phyloP scores from a whole-genome alignment of 2,888 invertebrate genomes.

The Deladenus siricidicola region DNA sequence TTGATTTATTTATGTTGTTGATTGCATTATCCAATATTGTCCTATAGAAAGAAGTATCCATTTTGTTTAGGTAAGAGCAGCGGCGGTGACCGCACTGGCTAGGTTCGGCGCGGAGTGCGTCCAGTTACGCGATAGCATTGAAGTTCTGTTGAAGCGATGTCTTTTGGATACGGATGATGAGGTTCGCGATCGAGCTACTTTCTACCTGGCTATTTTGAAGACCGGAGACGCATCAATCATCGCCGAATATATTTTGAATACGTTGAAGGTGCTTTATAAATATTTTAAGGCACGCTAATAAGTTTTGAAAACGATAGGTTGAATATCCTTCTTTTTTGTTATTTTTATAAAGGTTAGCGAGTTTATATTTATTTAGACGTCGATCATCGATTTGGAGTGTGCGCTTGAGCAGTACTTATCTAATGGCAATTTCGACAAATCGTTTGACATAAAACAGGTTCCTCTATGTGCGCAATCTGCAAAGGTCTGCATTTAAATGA shows the following conservation, averaged over 20 bases:
- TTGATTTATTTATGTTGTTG: background rate
- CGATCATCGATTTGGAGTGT: conserved; percentile 78
- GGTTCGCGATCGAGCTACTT: conserved; percentile 88
- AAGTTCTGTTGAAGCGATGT: conserved; percentile 70
- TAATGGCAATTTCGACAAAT: conserved; percentile 62
- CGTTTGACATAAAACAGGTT: conserved; percentile 77
- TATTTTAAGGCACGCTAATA: background rate
- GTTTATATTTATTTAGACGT: conserved; percentile 56
- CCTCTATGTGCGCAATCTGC: too few relatives aligned
- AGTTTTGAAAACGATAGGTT: background rate
- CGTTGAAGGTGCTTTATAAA: conserved; percentile 38
- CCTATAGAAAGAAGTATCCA: background rate
- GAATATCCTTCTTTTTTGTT: background rate
- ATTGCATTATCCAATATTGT: background rate
- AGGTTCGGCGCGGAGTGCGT: conserved; percentile 95
- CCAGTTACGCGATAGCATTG: conserved; percentile 74
- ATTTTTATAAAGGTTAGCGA: background rate
- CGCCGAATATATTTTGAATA: conserved; percentile 64
- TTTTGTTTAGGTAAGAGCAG: conserved; percentile 56
- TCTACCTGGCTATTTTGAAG: conserved; percentile 78
- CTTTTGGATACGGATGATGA: conserved; percentile 96
- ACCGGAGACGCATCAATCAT: conserved; percentile 60
- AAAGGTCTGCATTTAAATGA: too few relatives aligned
- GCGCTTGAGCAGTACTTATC: conserved; percentile 64
- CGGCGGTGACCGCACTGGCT: conserved; percentile 92